These are phyloP conservation scores for Lophotriccus pileatus DNA, from an alignment of 2,797 vertebrate species.

Conservation along the genomic window DNA sequence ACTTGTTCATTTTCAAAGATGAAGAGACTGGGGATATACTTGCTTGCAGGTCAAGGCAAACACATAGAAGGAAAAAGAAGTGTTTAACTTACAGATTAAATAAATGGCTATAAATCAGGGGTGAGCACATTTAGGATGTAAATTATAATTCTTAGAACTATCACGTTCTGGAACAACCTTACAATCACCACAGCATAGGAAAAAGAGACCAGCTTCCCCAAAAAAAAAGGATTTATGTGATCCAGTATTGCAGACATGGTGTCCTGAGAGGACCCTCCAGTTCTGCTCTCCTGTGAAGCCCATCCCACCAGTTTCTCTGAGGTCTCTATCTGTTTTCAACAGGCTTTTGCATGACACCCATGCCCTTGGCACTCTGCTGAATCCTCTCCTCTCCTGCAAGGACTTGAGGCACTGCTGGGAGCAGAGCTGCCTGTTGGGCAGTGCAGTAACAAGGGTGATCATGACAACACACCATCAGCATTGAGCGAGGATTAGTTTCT, in stretches of 20 bases:
- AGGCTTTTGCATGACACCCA: background rate
- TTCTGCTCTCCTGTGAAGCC: background rate
- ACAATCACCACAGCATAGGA: background rate
- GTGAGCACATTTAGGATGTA: background rate
- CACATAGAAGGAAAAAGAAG: background rate
- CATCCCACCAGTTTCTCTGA: background rate
- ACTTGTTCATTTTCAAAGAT: slow-evolving; percentile 24
- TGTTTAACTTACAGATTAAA: slow-evolving; percentile 7
- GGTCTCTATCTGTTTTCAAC: background rate
- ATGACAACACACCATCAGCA: fast-evolving
- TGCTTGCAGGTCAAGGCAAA: slow-evolving; percentile 18
- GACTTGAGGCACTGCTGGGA: background rate
- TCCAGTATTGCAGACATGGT: background rate
- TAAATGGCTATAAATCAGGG: background rate
- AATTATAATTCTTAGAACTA: background rate
- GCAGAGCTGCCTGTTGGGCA: background rate
- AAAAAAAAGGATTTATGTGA: background rate
- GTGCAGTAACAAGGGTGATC: fast-evolving
- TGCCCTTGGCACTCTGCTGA: background rate
- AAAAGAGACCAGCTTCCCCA: background rate
- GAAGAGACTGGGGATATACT: background rate
- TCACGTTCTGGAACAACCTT: background rate
- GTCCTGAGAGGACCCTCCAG: background rate
- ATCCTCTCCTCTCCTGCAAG: background rate
- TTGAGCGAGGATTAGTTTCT: background rate